Base-by-base conservation (phyloP, 2,888 invertebrate genomes). In the Ligdia adustata region DNA sequence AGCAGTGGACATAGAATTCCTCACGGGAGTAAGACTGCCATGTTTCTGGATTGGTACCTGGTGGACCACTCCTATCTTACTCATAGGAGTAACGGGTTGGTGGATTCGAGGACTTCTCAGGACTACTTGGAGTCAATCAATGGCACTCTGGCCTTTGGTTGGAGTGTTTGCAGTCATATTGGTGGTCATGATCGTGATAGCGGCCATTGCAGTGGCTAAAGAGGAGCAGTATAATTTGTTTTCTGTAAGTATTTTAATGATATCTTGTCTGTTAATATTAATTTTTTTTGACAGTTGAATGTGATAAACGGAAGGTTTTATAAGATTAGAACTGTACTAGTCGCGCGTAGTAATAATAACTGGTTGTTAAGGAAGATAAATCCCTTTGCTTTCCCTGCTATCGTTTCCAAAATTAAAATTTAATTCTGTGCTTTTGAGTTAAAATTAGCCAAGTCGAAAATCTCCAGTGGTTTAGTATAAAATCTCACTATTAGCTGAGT, bases 161-260 rank as follows among this genome's bases (percentile, higher is more conserved):
- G 83, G 70, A 14, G 80, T 78, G 0, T 75, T 83, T 18, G 56
- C 76, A 1, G 75, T 68, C 0, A 83, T 88, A 24, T 49, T 86
- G 16, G 53, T 87, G 0, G 52, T 89, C 0, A 82, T 89, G 73
- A 64, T 83, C 2, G 62, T 88, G 2, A 69, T 84, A 58, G 88
- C 88, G 3, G 80, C 74, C 0, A 66, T 88, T 1, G 84, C 86
- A 39, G 89, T 89, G 0, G 85, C 80, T 0, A 89, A 88, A 41
- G 89, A 90, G 46, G 89, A 90, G 47, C 89, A 90, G 46, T 90
- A 78, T 65, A 90, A 90, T 72, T 76, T 90, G 12, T 53, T 79
- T 22, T 69, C 87, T 34, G 90, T 89, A 32, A 75, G 82, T 73
- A 41, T 16, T 13, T 12, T 7, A 4, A n/a, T n/a, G n/a, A n/a